Evolutionary conservation across 2,797 vertebrate genomes (phyloP).

Genomic region (Bovichtus variegatus): DNA sequence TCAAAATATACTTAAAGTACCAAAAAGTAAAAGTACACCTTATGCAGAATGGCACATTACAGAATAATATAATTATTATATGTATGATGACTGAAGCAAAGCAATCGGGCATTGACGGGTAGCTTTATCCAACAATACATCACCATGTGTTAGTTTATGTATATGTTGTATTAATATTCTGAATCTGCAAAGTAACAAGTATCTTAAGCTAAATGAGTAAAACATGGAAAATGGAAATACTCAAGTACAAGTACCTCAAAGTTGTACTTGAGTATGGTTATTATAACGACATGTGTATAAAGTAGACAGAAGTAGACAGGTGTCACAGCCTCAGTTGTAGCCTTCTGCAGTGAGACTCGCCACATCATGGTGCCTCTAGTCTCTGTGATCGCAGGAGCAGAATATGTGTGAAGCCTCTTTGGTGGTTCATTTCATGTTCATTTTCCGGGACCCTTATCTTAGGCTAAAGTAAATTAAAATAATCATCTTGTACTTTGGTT

Average conservation of each 20-base stretch:
- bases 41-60: neutral
- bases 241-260: neutral
- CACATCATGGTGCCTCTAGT: conserved; percentile 19
- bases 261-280: neutral
- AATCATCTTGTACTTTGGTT: conserved; percentile 18
- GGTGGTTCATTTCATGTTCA: conserved; percentile 6
- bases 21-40: neutral
- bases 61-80: neutral
- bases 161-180: neutral
- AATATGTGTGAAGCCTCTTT: conserved; percentile 27
- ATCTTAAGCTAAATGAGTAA: neutral
- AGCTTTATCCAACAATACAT: too few species aligned
- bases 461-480: conserved; percentile 42
- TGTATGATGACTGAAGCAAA: too few species aligned
- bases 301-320: conserved; percentile 14
- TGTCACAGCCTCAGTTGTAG: conserved; percentile 9
- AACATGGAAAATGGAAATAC: neutral
- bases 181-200: neutral
- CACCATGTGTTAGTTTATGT: too few species aligned
- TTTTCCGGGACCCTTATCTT: conserved; percentile 7
- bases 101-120: too few species aligned
- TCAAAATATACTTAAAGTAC: neutral
- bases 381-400: conserved; percentile 22
- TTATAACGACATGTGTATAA: neutral
- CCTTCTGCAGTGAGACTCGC: conserved; percentile 40